Evolutionary conservation across 2,113 vertebrate species (phyloP), one percentile per base, ranked within the genome.

Genomic region (Bothrops jararaca): DNA sequence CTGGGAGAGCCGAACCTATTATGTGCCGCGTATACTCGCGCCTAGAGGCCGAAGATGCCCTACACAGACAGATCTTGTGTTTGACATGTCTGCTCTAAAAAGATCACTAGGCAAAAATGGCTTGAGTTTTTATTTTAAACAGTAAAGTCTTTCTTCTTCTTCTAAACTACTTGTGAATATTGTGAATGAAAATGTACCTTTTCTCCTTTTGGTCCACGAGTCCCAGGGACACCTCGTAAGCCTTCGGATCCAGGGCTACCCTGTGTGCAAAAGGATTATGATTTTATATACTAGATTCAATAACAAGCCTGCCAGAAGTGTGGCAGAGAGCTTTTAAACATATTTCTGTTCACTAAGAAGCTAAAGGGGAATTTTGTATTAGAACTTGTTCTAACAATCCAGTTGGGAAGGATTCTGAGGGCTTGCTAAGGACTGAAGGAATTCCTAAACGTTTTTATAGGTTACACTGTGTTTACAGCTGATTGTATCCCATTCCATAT

Each of bases 171-270:
- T 54, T 80, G 58, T 42, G 20, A 23, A 23, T 56, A 42, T 56
- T 2, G 10, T 4, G 12, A 89, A 89, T n/a, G 15, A 89, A 88
- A 53, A 42, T 11, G 98, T 97, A 99, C 99, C 52, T 0, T 13
- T 0, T 98, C 97, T 97, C 99, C 99, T 97, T 98, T 98, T 0
- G 94, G 94, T 12, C 99, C 99, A 4, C 99, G 98, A 39, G 95
- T 95, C 0, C 99, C 99, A 0, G 98, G 98, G 0, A 98, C 96
- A 56, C 99, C 99, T 0, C 97, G 98, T 20, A 98, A 97, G 5
- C 99, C 99, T 91, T 98, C 97, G 91, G 99, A 99, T 91, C 99
- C 99, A 9, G 92, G 0, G 95, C 23, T 74, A 2, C 99, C 99
- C 99, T 99, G 94, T 56, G 88, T 88, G 87, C 24, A 95, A 26